Conservation (phyloP, 2,113 vertebrate species). For the Ictalurus furcatus region DNA sequence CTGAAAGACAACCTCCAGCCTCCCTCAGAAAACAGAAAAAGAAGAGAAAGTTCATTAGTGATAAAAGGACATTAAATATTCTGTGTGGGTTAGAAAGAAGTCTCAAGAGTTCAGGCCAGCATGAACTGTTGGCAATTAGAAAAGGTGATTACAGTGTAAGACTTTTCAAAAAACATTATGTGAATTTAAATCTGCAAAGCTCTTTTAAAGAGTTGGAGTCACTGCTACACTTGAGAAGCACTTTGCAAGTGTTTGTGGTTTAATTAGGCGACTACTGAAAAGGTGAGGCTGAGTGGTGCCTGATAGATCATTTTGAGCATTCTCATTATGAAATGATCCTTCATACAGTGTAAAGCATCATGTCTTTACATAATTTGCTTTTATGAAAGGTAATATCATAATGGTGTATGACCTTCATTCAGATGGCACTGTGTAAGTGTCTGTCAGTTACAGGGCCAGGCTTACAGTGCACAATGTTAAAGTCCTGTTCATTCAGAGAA, state of each 20-base stretch:
- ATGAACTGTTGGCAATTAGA: conserved; percentile 76
- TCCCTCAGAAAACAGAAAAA: conserved; percentile 61
- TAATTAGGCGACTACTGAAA: conserved; percentile 49
- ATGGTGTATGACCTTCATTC: conserved; percentile 33
- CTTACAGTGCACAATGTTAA: neutral
- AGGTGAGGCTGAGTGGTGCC: conserved; percentile 30
- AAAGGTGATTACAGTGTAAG: conserved; percentile 69
- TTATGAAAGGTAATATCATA: conserved; percentile 31
- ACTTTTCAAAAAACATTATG: conserved; percentile 63
- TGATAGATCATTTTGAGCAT: conserved; percentile 47
- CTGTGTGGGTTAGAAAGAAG: conserved; percentile 73
- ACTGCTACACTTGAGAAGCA: conserved; percentile 50
- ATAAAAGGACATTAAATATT: conserved; percentile 79
- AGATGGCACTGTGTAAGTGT: neutral
- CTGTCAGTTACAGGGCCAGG: neutral
- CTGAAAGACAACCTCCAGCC: conserved; percentile 36
- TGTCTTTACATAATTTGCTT: conserved; percentile 25
- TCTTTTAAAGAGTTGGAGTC: conserved; percentile 34
- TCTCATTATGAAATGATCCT: conserved; percentile 45
- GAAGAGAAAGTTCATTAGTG: conserved; percentile 75
- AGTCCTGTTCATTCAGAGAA: neutral
- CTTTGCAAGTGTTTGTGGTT: conserved; percentile 45
- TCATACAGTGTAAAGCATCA: conserved; percentile 21
- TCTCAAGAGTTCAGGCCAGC: conserved; percentile 69
- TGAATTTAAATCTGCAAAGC: conserved; percentile 66